These are phyloP conservation scores for Agrenia bidenticulata DNA, from an alignment of 2,888 invertebrate genomes.

Conservation along the genomic window DNA sequence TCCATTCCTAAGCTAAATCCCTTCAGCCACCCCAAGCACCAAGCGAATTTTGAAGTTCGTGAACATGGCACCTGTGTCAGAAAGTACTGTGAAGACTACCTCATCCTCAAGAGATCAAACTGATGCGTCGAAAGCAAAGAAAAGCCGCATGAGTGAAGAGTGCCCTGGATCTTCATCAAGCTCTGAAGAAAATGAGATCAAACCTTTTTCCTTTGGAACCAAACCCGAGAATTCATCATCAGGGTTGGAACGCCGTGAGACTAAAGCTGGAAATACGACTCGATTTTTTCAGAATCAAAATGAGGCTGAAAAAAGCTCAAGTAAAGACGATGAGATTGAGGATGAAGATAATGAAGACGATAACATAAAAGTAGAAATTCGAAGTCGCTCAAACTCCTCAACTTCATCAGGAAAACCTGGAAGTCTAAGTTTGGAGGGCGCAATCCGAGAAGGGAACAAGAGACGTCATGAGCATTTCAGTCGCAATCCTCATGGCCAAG, in stretches of 20 bases:
- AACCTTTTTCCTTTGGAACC: background rate
- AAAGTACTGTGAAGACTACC: constrained; percentile 15
- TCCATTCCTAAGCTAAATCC: no score
- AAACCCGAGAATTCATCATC: background rate
- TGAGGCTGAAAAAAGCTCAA: no score
- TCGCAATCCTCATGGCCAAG: background rate
- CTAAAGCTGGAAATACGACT: no score
- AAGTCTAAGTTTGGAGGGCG: background rate
- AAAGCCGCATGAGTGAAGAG: constrained; percentile 14
- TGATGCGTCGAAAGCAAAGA: constrained; percentile 24
- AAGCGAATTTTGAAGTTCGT: no score
- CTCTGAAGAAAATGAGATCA: constrained; percentile 1
- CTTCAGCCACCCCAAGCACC: no score
- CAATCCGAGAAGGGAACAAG: background rate
- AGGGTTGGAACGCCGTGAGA: no score
- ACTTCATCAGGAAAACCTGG: no score
- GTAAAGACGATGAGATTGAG: constrained; percentile 17
- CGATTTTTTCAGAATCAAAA: no score
- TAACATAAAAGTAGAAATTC: constrained; percentile 21
- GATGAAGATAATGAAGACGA: constrained; percentile 13
- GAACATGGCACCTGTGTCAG: background rate
- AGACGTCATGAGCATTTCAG: constrained; percentile 4
- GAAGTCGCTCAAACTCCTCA: constrained; percentile 5
- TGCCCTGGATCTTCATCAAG: no score
- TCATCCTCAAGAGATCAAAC: constrained; percentile 3